phyloP scores from a whole-genome alignment of 2,888 invertebrate genomes.

The Watsonalla cultraria region DNA sequence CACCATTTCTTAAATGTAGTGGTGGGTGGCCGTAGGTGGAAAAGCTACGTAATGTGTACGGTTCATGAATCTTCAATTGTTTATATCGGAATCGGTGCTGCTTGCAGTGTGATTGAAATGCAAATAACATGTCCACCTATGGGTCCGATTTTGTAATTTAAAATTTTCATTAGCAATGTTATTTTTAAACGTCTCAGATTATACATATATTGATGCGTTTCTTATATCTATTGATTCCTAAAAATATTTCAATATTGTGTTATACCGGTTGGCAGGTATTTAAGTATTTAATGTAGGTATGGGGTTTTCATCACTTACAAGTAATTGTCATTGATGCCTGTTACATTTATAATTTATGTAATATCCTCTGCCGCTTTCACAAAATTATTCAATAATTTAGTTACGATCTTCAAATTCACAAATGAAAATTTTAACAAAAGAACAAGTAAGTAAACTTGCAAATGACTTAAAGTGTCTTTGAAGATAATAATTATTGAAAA shows the following conservation, averaged over 20 bases:
- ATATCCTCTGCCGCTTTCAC: constrained; percentile 37
- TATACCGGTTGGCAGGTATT: neutral
- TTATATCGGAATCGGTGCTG: neutral
- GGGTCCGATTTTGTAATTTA: neutral
- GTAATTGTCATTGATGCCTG: constrained; percentile 10
- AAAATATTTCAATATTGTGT: neutral
- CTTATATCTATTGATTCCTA: neutral
- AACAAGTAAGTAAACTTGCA: constrained; percentile 3
- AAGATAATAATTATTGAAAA: constrained; percentile 18
- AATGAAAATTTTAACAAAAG: constrained; percentile 12
- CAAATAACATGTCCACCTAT: neutral
- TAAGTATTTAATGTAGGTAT: neutral
- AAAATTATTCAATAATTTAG: constrained; percentile 25
- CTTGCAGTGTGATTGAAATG: neutral
- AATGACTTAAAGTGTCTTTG: constrained; percentile 32
- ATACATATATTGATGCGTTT: neutral
- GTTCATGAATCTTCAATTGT: neutral
- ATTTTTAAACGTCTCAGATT: neutral
- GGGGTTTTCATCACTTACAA: constrained; percentile 17
- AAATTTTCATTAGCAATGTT: too few species aligned
- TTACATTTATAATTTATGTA: constrained; percentile 32
- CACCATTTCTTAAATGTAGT: neutral
- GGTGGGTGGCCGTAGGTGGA: neutral
- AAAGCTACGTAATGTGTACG: neutral
- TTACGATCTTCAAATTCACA: constrained; percentile 32